These are phyloP conservation scores for Streptopelia turtur DNA, from an alignment of 2,797 vertebrate genomes.

Conservation along the genomic window DNA sequence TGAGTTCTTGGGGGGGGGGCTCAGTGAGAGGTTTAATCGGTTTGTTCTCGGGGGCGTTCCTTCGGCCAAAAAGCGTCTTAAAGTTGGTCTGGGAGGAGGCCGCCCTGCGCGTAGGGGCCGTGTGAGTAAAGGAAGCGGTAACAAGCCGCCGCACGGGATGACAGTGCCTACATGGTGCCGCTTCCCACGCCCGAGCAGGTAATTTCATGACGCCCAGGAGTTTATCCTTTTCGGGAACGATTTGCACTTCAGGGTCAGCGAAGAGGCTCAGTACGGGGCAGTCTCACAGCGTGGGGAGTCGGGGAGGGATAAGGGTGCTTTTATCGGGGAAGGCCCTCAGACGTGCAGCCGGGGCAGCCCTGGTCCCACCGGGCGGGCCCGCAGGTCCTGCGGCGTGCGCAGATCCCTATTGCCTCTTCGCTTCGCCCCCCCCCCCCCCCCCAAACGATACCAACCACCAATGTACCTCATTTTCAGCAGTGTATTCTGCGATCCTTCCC, in stretches of 20 bases:
- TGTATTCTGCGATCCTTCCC: slow-evolving; percentile 6
- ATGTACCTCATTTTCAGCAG: slow-evolving; percentile 39
- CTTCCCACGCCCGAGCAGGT: not conserved
- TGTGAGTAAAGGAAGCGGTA: not conserved
- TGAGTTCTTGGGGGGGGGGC: not conserved
- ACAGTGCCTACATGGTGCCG: not conserved
- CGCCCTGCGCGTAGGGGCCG: not conserved
- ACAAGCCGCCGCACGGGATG: not conserved
- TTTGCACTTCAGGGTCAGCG: not conserved
- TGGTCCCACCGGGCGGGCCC: not conserved
- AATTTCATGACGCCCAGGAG: not conserved
- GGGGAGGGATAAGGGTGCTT: not conserved
- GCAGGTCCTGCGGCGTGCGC: not conserved
- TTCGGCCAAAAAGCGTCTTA: not conserved
- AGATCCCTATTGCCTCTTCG: not conserved
- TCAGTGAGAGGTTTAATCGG: not conserved
- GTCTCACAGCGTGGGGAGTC: not conserved
- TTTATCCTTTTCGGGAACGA: not conserved
- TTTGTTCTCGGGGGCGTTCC: not conserved
- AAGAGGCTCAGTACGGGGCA: not conserved
- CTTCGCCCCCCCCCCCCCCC: too few relatives aligned
- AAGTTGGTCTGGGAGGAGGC: not conserved
- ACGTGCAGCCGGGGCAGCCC: not conserved
- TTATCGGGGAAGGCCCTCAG: not conserved
- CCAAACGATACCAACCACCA: not conserved